Conservation (phyloP, 1,140 invertebrate species). For the Brachionus koreanus region DNA sequence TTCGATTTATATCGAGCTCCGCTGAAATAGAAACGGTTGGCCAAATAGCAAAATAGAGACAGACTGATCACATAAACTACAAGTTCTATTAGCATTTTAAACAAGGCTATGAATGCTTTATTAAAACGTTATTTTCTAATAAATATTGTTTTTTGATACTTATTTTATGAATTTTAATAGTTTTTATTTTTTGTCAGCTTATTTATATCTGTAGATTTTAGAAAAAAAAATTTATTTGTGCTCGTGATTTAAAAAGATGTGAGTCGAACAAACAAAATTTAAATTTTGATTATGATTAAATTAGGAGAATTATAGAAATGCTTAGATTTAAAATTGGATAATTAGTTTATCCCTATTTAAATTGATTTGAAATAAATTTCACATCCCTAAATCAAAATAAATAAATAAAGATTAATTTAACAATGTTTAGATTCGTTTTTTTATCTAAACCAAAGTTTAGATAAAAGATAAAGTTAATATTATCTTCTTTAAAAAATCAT, state of each 20-base stretch:
- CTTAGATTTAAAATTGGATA: background rate
- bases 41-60: conserved; percentile 2
- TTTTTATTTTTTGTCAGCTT: background rate
- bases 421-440: no score
- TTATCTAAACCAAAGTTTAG: background rate
- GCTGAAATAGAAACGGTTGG: conserved; percentile 23
- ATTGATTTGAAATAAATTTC: background rate
- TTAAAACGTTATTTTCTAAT: background rate
- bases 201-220: background rate
- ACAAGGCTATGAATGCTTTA: conserved; percentile 25
- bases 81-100: conserved; percentile 1
- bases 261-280: background rate
- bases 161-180: background rate
- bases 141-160: background rate
- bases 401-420: background rate
- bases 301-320: background rate
- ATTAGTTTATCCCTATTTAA: background rate
- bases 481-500: background rate
- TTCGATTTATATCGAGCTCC: background rate
- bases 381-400: background rate
- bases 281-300: background rate
- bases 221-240: background rate
- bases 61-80: background rate
- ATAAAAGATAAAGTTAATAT: no score
- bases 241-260: conserved; percentile 8